Base-by-base conservation (phyloP, 2,888 invertebrate genomes). In the Chloroclysta siterata region DNA sequence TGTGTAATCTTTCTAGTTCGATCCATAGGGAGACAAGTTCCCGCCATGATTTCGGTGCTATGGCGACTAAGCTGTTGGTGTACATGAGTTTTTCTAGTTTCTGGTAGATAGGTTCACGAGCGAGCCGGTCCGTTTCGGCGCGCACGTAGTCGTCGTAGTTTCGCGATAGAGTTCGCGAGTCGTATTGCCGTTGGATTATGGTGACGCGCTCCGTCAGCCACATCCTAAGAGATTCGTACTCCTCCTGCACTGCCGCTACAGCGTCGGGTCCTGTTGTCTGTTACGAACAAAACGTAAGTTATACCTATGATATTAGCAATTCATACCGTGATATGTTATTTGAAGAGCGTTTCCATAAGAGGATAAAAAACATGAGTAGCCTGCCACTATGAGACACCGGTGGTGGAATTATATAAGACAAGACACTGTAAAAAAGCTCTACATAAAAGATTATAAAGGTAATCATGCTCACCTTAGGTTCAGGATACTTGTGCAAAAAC, bases 401-500 rank as follows among this genome's bases (percentile, higher is more conserved):
- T 22, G 22, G 22, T 22, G 3, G 3, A 22, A 22, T 22, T 22
- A 22, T 3, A 22, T n/a, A 22, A 22, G 3, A 22, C 22, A 22
- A 22, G 22, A 22, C 22, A n/a, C 22, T 22, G 3, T 22, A 1
- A 2, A 22, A 22, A 3, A 3, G n/a, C n/a, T n/a, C 22, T 22
- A 22, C 1, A 22, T 22, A 22, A 22, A 22, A 22, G 22, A 22
- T 3, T 3, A n/a, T n/a, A 36, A 13, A 48, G 7, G 28, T 48
- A 33, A 17, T 10, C 11, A 10, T 53, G 1, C 76, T 80, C 70
- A 95, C 95, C 90, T 95, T 96, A 55, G 97, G 97, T 93, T 97
- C 97, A 52, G 97, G 97, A 90, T 97, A 97, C 92, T 98, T 98
- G 87, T 99, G 98, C 82, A 99, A 94, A 91, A 99, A 99, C 93